Base-by-base conservation (phyloP, 2,797 vertebrate genomes). In the Centropyge bicolor region DNA sequence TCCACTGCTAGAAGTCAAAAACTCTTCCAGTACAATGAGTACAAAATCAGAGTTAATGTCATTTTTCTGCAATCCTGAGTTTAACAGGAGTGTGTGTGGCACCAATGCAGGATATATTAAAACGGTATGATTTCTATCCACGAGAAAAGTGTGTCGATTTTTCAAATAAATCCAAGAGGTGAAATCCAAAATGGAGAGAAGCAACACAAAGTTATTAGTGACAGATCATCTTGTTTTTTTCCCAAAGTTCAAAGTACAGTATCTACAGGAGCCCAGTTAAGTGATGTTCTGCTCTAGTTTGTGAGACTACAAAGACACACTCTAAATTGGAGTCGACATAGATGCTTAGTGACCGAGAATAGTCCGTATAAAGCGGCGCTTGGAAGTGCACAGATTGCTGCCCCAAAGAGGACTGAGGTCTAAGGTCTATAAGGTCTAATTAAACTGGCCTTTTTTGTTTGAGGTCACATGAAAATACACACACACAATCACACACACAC, bases 401-500 rank as follows among this genome's bases (percentile, higher is more conserved):
- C 35, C 52, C 57, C 45, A 65, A 70, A 61, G 27, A 57, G 59
- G 11, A 51, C 69, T 6, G 1, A 22, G 71, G 48, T n/a, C n/a
- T n/a, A n/a, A n/a, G n/a, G n/a, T n/a, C n/a, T n/a, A n/a, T n/a
- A 61, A 56, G n/a, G 31, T 80, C 76, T 76, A 76, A 82, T 81
- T 67, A 35, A 65, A 78, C 36, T 17, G 57, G 52, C 24, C 43
- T 57, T 70, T 38, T 84, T 48, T n/a, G 49, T 66, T 56, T 48
- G 55, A 54, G 78, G 38, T 12, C 8, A 61, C 69, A 59, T 35
- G 41, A 43, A 43, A 17, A 81, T 88, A 86, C 41, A 57, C 52
- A 51, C 20, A 81, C 88, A 86, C 82, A 17, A 81, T 82, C 86
- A 89, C 85, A 46, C 46, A 61, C 59, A 79, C 27, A 61, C 54